Percentiles rank a stretch among this genome's conserved stretches.
phyloP scores from a whole-genome alignment of 2,888 invertebrate genomes.

The Standfussiana lucernea region DNA sequence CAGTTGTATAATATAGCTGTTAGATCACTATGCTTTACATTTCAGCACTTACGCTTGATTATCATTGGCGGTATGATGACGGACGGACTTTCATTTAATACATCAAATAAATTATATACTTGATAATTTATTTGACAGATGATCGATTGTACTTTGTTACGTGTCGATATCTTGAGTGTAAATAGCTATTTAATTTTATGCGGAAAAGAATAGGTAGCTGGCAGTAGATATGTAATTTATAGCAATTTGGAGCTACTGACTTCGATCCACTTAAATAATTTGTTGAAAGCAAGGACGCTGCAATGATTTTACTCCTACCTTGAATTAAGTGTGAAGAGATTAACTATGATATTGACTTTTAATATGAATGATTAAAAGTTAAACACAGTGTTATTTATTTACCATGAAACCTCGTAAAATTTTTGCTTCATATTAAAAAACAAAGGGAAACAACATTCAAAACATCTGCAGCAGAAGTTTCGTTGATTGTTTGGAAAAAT shows the following conservation, averaged over 20 bases:
- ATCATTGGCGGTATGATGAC: slow-evolving; percentile 76
- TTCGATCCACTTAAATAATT: slow-evolving; percentile 44
- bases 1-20: slow-evolving; percentile 81
- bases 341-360: slow-evolving; percentile 20
- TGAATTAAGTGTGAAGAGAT: slow-evolving; percentile 35
- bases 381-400: not conserved
- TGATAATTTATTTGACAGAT: slow-evolving; percentile 78
- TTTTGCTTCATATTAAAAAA: not conserved
- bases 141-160: slow-evolving; percentile 70
- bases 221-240: slow-evolving; percentile 39
- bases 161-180: slow-evolving; percentile 42
- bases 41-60: slow-evolving; percentile 72
- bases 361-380: not conserved
- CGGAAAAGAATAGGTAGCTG: slow-evolving; percentile 40
- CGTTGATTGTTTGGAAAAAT: slow-evolving; percentile 22
- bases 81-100: slow-evolving; percentile 76
- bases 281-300: slow-evolving; percentile 64
- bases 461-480: not conserved
- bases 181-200: slow-evolving; percentile 48
- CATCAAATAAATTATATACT: slow-evolving; percentile 75
- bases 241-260: slow-evolving; percentile 46
- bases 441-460: not conserved
- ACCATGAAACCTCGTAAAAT: not conserved
- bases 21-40: slow-evolving; percentile 79
- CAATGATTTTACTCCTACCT: slow-evolving; percentile 44